Conservation (phyloP, 2,113 vertebrate species). For the Oxyruncus cristatus region DNA sequence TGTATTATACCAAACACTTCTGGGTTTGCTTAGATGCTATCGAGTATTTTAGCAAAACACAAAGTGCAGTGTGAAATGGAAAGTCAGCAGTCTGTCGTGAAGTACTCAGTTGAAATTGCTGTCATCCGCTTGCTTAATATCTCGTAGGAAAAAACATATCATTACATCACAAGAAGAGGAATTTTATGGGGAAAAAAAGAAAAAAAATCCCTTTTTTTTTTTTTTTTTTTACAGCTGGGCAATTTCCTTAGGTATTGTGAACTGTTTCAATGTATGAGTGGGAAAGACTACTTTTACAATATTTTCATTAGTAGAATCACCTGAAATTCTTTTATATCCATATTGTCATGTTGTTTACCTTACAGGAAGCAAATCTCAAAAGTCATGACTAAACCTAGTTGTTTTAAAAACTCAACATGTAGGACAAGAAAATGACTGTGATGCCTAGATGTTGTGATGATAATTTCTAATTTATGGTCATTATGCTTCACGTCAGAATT, state of each 20-base stretch:
- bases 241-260: neutral
- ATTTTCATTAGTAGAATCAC: neutral
- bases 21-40: neutral
- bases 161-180: neutral
- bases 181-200: neutral
- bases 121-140: neutral
- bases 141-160: neutral
- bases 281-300: neutral
- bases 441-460: slow-evolving; percentile 42
- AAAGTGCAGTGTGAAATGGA: neutral
- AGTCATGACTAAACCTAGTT: neutral
- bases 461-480: slow-evolving; percentile 59
- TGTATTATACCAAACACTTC: neutral
- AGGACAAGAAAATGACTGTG: neutral
- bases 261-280: neutral
- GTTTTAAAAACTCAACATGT: neutral
- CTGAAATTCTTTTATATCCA: neutral
- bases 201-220: neutral
- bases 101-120: neutral
- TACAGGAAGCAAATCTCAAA: neutral
- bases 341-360: neutral
- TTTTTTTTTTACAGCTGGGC: neutral
- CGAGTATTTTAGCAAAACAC: neutral
- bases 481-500: slow-evolving; percentile 44
- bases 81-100: neutral